Evolutionary conservation across 1,140 invertebrate species (phyloP).

Genomic region (Papilio polytes): DNA sequence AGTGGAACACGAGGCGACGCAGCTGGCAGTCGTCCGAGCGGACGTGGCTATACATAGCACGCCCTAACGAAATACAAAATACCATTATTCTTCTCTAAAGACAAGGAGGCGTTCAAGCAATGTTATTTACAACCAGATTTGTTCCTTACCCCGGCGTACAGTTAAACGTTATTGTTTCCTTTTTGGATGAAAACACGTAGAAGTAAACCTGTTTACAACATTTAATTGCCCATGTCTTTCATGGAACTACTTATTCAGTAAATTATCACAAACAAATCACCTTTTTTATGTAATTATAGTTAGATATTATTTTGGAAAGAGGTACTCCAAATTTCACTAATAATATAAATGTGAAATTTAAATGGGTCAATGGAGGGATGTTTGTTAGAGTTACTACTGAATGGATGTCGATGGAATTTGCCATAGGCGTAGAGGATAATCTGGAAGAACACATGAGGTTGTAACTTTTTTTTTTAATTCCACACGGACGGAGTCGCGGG

Average conservation of each 20-base stretch:
- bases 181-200: conserved; percentile 16
- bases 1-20: conserved; percentile 51
- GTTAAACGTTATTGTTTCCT: conserved; percentile 33
- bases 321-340: background rate
- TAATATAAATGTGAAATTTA: too few species aligned
- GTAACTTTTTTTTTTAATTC: too few species aligned
- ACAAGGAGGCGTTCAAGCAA: conserved; percentile 75
- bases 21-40: conserved; percentile 76
- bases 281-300: background rate
- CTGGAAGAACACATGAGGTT: too few species aligned
- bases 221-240: background rate
- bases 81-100: conserved; percentile 77
- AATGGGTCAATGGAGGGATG: too few species aligned
- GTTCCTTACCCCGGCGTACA: conserved; percentile 54
- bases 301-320: background rate
- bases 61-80: conserved; percentile 80
- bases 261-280: background rate
- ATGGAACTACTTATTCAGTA: background rate
- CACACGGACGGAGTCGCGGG: too few species aligned
- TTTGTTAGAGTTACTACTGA: too few species aligned
- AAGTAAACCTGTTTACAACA: conserved; percentile 11
- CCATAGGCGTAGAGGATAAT: too few species aligned
- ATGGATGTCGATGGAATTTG: too few species aligned
- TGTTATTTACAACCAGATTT: conserved; percentile 76
- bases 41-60: conserved; percentile 68